phyloP scores from a whole-genome alignment of 1,140 invertebrate species.

The Drosophila trapezifrons region DNA sequence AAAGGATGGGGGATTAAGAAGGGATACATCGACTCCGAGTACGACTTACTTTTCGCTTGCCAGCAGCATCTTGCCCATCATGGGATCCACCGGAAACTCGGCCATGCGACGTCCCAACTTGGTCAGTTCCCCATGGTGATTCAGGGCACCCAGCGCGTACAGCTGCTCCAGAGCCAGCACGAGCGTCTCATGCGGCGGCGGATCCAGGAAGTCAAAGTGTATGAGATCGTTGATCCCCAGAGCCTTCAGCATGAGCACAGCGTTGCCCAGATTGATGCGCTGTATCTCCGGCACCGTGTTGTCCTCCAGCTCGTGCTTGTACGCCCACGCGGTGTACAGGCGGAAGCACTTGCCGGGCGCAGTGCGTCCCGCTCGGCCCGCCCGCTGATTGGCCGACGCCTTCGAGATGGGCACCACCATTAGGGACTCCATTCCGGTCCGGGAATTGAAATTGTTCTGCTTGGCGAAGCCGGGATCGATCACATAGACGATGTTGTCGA shows the following conservation, averaged over 20 bases:
- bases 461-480: constrained; percentile 99
- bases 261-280: constrained; percentile 98
- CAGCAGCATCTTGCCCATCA: constrained; percentile 99
- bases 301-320: constrained; percentile 98
- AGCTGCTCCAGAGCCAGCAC: constrained; percentile 98
- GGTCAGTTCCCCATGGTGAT: constrained; percentile 98
- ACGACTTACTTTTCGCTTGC: constrained; percentile 95
- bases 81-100: constrained; percentile 99
- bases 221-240: constrained; percentile 98
- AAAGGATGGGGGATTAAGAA: not conserved
- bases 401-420: constrained; percentile 99
- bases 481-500: constrained; percentile 99
- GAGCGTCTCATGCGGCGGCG: constrained; percentile 98
- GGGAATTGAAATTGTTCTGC: constrained; percentile 99
- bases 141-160: constrained; percentile 98
- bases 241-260: constrained; percentile 98
- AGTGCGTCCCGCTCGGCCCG: constrained; percentile 95
- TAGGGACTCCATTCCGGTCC: constrained; percentile 99
- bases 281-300: constrained; percentile 99
- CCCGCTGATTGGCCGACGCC: constrained; percentile 97
- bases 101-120: constrained; percentile 99
- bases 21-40: not conserved
- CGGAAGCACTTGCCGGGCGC: constrained; percentile 99
- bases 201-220: constrained; percentile 99
- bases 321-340: constrained; percentile 98